Conservation (phyloP, 2,888 invertebrate species). For the Eupsilia transversa region DNA sequence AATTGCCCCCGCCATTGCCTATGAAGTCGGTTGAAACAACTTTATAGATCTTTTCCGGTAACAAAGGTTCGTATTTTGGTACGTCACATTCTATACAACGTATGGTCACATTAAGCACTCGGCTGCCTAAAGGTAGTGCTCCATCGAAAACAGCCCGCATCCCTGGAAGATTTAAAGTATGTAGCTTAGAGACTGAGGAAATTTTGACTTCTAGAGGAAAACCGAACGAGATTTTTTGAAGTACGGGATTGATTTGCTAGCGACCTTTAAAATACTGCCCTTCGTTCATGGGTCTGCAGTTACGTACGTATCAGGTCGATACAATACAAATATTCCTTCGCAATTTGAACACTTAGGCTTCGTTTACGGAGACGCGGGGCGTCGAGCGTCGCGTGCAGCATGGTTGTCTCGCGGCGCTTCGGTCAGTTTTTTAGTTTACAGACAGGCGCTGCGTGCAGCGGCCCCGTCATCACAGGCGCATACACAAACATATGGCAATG, state of each 20-base stretch:
- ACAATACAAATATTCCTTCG: background rate
- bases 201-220: background rate
- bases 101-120: constrained; percentile 89
- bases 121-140: constrained; percentile 88
- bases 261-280: background rate
- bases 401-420: too few relatives aligned
- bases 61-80: constrained; percentile 91
- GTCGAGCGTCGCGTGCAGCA: too few relatives aligned
- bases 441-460: too few relatives aligned
- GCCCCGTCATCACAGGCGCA: too few relatives aligned
- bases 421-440: too few relatives aligned
- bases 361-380: too few relatives aligned
- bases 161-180: constrained; percentile 83
- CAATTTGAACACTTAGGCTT: background rate
- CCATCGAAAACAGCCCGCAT: constrained; percentile 91
- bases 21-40: constrained; percentile 91
- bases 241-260: constrained; percentile 18
- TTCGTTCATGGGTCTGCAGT: background rate
- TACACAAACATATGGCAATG: too few relatives aligned
- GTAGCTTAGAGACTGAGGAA: background rate
- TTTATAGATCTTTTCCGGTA: constrained; percentile 90
- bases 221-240: background rate
- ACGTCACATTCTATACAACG: constrained; percentile 92
- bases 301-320: background rate
- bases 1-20: constrained; percentile 92